A percentile compares a stretch with the other conserved stretches of the same genome.
Conservation (phyloP, 1,140 invertebrate genomes). For the Heliconius nattereri region DNA sequence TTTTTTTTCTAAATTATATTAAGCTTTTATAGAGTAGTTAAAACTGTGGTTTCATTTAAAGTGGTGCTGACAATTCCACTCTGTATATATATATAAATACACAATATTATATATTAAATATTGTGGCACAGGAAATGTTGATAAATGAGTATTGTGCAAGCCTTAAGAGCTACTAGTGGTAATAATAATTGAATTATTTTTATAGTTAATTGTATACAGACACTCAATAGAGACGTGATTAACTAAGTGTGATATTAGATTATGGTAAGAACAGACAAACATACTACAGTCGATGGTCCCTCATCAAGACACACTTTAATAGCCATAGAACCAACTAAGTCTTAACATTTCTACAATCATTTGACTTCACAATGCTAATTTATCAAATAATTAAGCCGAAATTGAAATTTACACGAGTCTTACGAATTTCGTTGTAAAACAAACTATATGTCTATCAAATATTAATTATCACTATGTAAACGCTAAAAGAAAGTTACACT, state of each 20-base stretch:
- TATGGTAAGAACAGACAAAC: conserved; percentile 40
- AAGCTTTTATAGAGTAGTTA: too few relatives aligned
- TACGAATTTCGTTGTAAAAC: conserved; percentile 56
- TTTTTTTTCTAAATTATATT: too few relatives aligned
- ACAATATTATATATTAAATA: conserved; percentile 33
- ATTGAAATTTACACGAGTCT: conserved; percentile 33
- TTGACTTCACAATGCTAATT: not conserved
- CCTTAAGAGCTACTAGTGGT: conserved; percentile 57
- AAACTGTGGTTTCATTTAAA: too few relatives aligned
- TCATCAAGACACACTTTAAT: conserved; percentile 66
- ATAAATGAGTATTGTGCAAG: conserved; percentile 66
- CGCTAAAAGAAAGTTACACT: not conserved
- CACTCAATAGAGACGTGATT: conserved; percentile 55
- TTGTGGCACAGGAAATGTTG: conserved; percentile 65
- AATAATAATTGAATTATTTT: conserved; percentile 45
- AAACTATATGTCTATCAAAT: conserved; percentile 11
- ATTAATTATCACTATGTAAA: conserved; percentile 2
- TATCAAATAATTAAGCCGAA: conserved; percentile 27
- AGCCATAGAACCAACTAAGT: conserved; percentile 36
- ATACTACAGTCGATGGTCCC: conserved; percentile 71
- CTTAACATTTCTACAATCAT: conserved; percentile 23
- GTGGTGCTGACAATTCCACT: too few relatives aligned
- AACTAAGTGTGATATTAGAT: conserved; percentile 23
- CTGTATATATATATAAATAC: conserved; percentile 48
- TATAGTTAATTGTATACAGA: conserved; percentile 38